Conservation (phyloP, 2,888 invertebrate genomes). For the Chloromyia formosa region DNA sequence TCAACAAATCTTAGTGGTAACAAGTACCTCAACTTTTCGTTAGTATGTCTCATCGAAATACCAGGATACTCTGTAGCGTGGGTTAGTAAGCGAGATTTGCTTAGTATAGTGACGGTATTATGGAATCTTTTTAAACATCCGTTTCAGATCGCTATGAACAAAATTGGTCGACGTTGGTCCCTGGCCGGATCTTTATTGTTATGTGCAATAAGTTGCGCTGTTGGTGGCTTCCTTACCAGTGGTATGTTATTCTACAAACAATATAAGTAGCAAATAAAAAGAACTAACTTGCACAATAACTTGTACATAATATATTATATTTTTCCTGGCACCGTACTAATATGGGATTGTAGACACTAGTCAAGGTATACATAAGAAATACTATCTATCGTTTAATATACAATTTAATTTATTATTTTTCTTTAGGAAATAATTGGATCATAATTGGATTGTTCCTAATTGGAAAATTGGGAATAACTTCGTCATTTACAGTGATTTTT, state of each 20-base stretch:
- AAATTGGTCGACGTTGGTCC: conserved; percentile 66
- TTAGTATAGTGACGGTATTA: neutral
- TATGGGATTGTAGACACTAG: neutral
- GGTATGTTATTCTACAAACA: conserved; percentile 56
- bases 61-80: conserved; percentile 68
- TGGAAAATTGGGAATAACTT: conserved; percentile 72
- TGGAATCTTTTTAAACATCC: neutral
- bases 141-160: conserved; percentile 65
- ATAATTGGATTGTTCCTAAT: conserved; percentile 68
- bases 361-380: neutral
- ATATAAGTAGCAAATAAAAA: neutral
- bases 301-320: conserved; percentile 2
- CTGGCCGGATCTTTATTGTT: conserved; percentile 66
- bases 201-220: conserved; percentile 67
- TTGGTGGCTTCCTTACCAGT: conserved; percentile 67
- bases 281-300: neutral
- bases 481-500: conserved; percentile 71
- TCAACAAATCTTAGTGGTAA: conserved; percentile 73
- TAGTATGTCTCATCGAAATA: conserved; percentile 70
- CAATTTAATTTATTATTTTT: neutral
- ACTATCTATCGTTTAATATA: neutral
- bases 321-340: conserved; percentile 15
- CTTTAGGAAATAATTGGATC: conserved; percentile 66
- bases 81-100: conserved; percentile 53
- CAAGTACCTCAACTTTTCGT: conserved; percentile 73